Evolutionary conservation across 1,140 invertebrate species (phyloP).

Genomic region (Drosophila biarmipes): DNA sequence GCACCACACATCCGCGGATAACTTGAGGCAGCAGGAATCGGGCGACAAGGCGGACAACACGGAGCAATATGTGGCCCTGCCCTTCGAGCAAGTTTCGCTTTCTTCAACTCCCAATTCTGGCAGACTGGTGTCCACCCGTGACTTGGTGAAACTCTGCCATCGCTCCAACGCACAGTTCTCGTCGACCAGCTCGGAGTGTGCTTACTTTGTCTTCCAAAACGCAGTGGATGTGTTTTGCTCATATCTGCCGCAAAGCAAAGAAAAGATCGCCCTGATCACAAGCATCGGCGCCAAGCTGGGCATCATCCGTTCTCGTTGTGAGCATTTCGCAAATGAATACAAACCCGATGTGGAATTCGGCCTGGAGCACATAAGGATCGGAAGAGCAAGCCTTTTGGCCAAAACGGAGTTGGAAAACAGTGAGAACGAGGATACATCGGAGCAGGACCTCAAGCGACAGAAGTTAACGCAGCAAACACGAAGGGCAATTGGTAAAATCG

Average conservation of each 20-base stretch:
- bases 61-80: conserved; percentile 68
- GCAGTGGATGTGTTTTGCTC: conserved; percentile 96
- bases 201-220: conserved; percentile 93
- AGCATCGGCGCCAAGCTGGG: conserved; percentile 93
- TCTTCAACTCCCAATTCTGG: conserved; percentile 79
- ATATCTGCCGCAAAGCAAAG: conserved; percentile 85
- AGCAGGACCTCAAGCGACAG: conserved; percentile 55
- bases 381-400: conserved; percentile 86
- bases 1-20: conserved; percentile 85
- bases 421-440: conserved; percentile 19
- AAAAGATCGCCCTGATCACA: conserved; percentile 88
- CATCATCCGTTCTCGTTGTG: conserved; percentile 92
- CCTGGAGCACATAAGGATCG: conserved; percentile 85
- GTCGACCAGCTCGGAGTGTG: conserved; percentile 90
- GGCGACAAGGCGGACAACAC: conserved; percentile 71
- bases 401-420: conserved; percentile 39
- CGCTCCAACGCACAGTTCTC: conserved; percentile 91
- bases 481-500: conserved; percentile 27
- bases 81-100: conserved; percentile 63
- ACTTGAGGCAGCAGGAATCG: conserved; percentile 84
- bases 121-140: conserved; percentile 91
- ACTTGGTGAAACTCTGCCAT: conserved; percentile 96
- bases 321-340: conserved; percentile 91
- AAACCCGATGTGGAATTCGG: conserved; percentile 89
- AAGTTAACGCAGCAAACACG: conserved; percentile 47